Conservation (phyloP, 2,888 invertebrate species). For the Dasysyrphus tricinctus region DNA sequence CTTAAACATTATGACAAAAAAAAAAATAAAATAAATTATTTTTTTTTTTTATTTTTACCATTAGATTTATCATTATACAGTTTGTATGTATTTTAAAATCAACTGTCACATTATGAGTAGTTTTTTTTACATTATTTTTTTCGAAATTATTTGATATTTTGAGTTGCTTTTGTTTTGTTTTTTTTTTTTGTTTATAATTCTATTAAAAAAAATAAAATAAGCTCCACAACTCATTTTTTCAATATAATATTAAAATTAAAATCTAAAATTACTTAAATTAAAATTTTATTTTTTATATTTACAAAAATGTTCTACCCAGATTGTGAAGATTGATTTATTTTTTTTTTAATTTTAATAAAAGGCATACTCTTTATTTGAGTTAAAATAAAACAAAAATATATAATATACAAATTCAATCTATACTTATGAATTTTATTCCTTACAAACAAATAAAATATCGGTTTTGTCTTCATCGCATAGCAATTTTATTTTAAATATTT, state of each 20-base stretch:
- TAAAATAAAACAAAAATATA: background rate
- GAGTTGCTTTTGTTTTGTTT: background rate
- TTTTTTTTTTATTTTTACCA: no score
- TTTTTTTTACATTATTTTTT: background rate
- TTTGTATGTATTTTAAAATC: constrained; percentile 25
- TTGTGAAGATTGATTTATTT: constrained; percentile 35
- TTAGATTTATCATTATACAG: background rate
- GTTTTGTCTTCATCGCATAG: background rate
- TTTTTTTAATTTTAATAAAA: constrained; percentile 52
- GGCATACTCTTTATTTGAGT: constrained; percentile 3
- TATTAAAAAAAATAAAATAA: background rate
- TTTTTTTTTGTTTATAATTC: background rate
- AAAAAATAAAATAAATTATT: background rate
- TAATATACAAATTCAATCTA: background rate
- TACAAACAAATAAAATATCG: background rate
- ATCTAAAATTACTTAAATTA: background rate
- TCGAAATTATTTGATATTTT: constrained; percentile 44
- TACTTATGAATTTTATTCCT: no score
- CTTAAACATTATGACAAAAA: background rate
- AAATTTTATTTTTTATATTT: background rate
- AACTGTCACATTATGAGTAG: constrained; percentile 55
- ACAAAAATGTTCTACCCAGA: constrained; percentile 38
- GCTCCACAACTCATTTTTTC: background rate
- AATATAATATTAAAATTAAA: background rate
- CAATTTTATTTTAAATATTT: background rate